Evolutionary conservation across 2,113 vertebrate species (phyloP).

Genomic region (Micromys minutus): DNA sequence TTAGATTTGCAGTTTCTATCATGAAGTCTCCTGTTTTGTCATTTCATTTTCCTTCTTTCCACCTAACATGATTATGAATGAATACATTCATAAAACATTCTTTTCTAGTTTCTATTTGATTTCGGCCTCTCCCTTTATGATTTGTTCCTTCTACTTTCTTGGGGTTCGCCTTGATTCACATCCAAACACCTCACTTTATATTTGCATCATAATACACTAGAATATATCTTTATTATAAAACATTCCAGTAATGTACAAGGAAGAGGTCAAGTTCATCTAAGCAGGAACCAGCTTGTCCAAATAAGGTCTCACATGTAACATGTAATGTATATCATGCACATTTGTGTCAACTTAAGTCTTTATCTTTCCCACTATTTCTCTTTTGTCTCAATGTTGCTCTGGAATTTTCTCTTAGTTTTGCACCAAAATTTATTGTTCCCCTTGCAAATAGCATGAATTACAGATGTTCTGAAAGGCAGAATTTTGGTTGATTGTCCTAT

Average conservation of each 20-base stretch:
- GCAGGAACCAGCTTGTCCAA: fast-evolving
- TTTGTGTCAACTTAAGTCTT: background rate
- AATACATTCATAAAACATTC: background rate
- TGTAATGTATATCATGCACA: background rate
- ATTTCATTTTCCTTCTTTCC: background rate
- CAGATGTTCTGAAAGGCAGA: background rate
- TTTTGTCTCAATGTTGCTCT: background rate
- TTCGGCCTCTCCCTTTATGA: background rate
- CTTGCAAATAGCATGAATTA: background rate
- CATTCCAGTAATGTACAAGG: background rate
- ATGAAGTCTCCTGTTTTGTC: background rate
- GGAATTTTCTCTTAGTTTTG: background rate
- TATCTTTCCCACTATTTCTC: background rate
- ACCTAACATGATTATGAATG: background rate
- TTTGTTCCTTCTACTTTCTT: background rate
- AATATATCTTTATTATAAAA: background rate
- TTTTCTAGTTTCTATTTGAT: background rate
- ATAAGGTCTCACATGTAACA: fast-evolving
- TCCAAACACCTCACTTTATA: background rate
- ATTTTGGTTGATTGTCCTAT: background rate
- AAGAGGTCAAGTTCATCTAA: background rate
- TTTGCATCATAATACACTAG: background rate
- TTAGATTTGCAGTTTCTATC: background rate
- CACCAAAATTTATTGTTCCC: background rate
- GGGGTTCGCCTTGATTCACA: background rate